Conservation (phyloP, 2,888 invertebrate species). For the Rutpela maculata region DNA sequence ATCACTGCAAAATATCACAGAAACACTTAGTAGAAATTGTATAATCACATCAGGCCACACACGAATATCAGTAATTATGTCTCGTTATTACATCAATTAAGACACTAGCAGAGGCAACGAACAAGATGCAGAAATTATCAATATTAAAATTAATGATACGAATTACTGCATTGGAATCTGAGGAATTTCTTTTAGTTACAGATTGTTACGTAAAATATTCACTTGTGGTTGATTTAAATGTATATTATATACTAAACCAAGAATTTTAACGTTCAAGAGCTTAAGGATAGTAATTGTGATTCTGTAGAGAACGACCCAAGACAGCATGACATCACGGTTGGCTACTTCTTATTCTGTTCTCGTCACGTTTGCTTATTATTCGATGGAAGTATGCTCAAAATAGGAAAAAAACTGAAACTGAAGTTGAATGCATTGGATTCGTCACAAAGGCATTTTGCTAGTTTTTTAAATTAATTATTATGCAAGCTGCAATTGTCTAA, state of each 20-base stretch:
- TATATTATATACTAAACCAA: conserved; percentile 48
- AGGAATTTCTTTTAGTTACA: not conserved
- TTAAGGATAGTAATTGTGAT: conserved; percentile 68
- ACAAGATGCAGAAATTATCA: not conserved
- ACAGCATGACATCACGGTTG: conserved; percentile 73
- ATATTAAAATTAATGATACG: conserved; percentile 15
- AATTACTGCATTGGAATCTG: not conserved
- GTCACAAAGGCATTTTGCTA: not conserved
- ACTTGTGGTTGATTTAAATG: conserved; percentile 42
- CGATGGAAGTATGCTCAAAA: conserved; percentile 60
- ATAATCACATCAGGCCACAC: conserved; percentile 16
- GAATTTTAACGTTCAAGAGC: conserved; percentile 46
- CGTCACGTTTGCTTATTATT: conserved; percentile 61
- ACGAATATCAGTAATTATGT: not conserved
- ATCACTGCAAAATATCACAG: conserved; percentile 50
- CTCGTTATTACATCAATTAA: conserved; percentile 13
- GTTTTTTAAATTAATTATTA: conserved; percentile 17
- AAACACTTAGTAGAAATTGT: conserved; percentile 31
- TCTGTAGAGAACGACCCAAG: conserved; percentile 68
- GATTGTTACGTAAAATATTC: conserved; percentile 32
- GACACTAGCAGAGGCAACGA: not conserved
- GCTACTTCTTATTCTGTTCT: conserved; percentile 68
- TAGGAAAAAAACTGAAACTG: conserved; percentile 52
- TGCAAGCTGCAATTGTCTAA: conserved; percentile 27
- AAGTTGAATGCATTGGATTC: conserved; percentile 29